Base-by-base conservation (phyloP, 2,888 invertebrate genomes). In the Steromphala cineraria region DNA sequence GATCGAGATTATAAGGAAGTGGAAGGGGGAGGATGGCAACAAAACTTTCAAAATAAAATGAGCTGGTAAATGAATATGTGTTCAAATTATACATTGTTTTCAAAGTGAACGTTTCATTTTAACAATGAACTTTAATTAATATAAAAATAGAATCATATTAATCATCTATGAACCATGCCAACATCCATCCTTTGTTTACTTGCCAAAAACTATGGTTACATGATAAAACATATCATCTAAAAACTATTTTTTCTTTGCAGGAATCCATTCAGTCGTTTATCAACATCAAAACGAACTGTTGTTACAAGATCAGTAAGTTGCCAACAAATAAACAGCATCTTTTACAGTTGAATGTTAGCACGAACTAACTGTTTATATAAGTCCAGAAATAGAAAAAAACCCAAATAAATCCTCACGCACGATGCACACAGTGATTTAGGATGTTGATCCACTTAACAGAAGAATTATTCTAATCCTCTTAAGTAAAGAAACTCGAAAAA, bases 221-320 rank as follows among this genome's bases (percentile, higher is more conserved):
- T 15, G 13, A 53, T 52, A 28, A 15, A 55, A 79, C n/a, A 79
- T n/a, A n/a, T n/a, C n/a, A n/a, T n/a, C 36, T 40, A 4, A 75
- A 46, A n/a, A n/a, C 46, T 24, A 21, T 40, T 78, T 53, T 71
- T 85, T 80, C 78, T 71, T 85, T 85, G 7, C 82, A 90, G 91
- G 89, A 91, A 90, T 83, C 90, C 89, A 28, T 91, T 91, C 82
- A 90, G 88, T 53, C 82, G 89, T 53, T 85, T 87, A 55, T 82
- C 87, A 31, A 86, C 84, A 15, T 82, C 89, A 15, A 90, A 89
- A 78, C 89, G 89, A 75, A 87, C 89, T 79, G 88, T 89, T 24
- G 85, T 90, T 28, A 87, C 89, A 19, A 86, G 86, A 83, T 81
- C 88, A 36, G 90, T 89, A 84, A 88, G 90, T 82, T 46, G 1